These are phyloP conservation scores for Clarias magur DNA, from an alignment of 2,113 vertebrate species.

Conservation along the genomic window DNA sequence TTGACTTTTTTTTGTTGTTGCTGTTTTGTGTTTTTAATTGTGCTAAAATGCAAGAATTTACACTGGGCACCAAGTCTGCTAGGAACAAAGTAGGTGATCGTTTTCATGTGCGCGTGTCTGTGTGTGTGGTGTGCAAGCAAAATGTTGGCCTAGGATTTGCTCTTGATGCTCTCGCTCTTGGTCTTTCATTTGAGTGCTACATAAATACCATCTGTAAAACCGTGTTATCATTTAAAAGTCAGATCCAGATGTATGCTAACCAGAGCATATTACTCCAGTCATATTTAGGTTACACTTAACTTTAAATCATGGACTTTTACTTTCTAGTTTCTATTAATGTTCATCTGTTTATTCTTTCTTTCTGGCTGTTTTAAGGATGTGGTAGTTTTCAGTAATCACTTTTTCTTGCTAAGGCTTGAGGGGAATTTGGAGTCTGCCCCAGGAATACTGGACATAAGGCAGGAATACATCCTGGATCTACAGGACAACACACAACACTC, in stretches of 20 bases:
- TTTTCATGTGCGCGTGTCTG: not conserved
- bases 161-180: not conserved
- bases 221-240: slow-evolving; percentile 5
- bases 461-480: not conserved
- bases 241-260: slow-evolving; percentile 9
- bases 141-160: not conserved
- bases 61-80: not conserved
- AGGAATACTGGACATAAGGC: not conserved
- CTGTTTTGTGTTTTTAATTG: not conserved
- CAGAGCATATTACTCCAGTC: slow-evolving; percentile 2
- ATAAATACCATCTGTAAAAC: slow-evolving; percentile 1
- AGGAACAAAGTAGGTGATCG: not conserved
- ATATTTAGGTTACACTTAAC: not conserved
- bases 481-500: not conserved
- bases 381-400: not conserved
- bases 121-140: not conserved
- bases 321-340: slow-evolving; percentile 9
- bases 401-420: not conserved
- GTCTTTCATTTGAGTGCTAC: not conserved
- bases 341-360: not conserved
- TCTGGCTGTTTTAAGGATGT: not conserved
- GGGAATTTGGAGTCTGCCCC: not conserved
- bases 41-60: not conserved
- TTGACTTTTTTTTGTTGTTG: not conserved
- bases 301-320: not conserved